A percentile compares a stretch with the other conserved stretches of the same genome.
Evolutionary conservation across 1,140 invertebrate genomes (phyloP).

Genomic region (Pollicipes pollicipes): DNA sequence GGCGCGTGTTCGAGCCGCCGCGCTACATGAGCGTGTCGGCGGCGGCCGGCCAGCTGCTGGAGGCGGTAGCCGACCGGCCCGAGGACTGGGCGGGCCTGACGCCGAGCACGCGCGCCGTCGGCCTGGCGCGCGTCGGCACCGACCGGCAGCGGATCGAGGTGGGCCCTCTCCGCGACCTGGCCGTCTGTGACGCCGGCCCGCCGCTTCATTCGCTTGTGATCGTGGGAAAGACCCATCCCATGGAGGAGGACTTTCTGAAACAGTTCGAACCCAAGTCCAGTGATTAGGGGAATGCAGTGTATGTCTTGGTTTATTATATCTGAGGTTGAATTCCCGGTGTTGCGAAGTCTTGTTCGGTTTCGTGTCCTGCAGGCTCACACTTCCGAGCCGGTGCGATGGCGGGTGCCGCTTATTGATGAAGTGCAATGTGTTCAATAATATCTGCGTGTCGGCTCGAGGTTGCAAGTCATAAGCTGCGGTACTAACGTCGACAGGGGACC

Average conservation of each 20-base stretch:
- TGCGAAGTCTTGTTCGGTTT: too few relatives aligned
- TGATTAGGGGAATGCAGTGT: too few relatives aligned
- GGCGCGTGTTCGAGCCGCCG: constrained; percentile 80
- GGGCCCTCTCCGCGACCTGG: constrained; percentile 50
- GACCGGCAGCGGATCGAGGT: constrained; percentile 60
- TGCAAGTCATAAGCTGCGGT: too few relatives aligned
- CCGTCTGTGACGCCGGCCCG: constrained; percentile 52
- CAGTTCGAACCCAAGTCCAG: too few relatives aligned
- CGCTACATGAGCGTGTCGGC: constrained; percentile 77
- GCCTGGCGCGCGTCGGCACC: constrained; percentile 74
- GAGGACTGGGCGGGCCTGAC: constrained; percentile 28
- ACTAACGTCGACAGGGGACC: too few relatives aligned
- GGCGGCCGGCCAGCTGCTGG: constrained; percentile 62
- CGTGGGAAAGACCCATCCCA: constrained; percentile 62
- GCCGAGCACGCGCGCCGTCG: constrained; percentile 48
- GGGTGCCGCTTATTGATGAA: too few relatives aligned
- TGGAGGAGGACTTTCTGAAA: constrained; percentile 68
- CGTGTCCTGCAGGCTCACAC: too few relatives aligned
- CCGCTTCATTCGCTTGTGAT: constrained; percentile 90
- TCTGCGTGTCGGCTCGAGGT: too few relatives aligned
- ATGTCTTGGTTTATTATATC: too few relatives aligned
- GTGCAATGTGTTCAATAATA: too few relatives aligned
- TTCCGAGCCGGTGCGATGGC: too few relatives aligned
- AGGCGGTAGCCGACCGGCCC: constrained; percentile 40
- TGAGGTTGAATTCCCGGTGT: too few relatives aligned